Conservation (phyloP, 2,888 invertebrate species). For the Heteromurus nitidus region DNA sequence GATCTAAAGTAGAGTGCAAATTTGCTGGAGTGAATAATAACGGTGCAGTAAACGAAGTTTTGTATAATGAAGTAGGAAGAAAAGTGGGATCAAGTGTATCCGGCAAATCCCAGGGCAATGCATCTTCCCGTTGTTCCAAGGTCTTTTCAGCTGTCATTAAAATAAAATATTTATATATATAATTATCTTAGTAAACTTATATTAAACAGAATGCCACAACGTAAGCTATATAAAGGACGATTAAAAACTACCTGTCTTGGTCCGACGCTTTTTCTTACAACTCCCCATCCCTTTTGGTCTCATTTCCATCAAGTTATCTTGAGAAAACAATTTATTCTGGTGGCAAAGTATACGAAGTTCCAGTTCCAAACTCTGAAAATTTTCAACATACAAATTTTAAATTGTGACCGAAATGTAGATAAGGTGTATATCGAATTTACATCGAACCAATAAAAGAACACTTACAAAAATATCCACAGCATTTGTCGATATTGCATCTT, state of each 20-base stretch:
- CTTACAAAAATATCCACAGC: no score
- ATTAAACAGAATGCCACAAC: no score
- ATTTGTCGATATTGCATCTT: no score
- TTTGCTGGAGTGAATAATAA: slow-evolving; percentile 3
- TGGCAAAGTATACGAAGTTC: not conserved
- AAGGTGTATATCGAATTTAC: no score
- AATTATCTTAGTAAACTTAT: no score
- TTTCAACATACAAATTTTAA: no score
- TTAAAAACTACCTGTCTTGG: slow-evolving; percentile 39
- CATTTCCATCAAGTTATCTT: slow-evolving; percentile 12
- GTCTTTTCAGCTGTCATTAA: slow-evolving; percentile 37
- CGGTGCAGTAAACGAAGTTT: slow-evolving; percentile 20
- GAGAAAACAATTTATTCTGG: not conserved
- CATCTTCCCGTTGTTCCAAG: slow-evolving; percentile 43
- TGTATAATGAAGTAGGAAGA: slow-evolving; percentile 49
- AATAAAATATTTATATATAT: not conserved
- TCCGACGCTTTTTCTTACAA: slow-evolving; percentile 18
- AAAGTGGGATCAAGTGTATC: slow-evolving; percentile 43
- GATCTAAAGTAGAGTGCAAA: slow-evolving; percentile 26
- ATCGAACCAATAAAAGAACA: no score
- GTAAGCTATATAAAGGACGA: not conserved
- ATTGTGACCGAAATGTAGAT: no score
- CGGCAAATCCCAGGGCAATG: slow-evolving; percentile 55
- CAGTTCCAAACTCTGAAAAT: not conserved
- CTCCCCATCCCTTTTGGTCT: slow-evolving; percentile 1